A percentile compares a stretch with the other conserved stretches of the same genome.
phyloP scores from a whole-genome alignment of 2,888 invertebrate species.

The Tridacna crocea region DNA sequence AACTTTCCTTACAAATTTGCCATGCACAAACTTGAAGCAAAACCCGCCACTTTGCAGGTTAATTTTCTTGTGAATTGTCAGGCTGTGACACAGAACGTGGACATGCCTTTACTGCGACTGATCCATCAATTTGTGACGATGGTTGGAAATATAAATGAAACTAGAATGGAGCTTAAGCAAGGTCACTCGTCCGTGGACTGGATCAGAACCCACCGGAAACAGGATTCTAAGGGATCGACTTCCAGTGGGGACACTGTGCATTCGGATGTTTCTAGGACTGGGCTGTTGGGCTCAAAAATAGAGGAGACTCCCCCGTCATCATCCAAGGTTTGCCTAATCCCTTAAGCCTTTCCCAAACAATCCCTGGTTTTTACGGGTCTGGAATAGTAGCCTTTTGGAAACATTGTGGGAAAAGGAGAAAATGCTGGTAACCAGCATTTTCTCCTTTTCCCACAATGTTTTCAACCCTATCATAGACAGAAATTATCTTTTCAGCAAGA shows the following conservation, averaged over 20 bases:
- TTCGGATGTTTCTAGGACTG: slow-evolving; percentile 69
- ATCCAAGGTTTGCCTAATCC: slow-evolving; percentile 32
- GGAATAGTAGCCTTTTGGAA: too few relatives aligned
- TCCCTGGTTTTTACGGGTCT: too few relatives aligned
- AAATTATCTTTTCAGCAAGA: too few relatives aligned
- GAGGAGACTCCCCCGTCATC: slow-evolving; percentile 38
- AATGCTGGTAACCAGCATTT: too few relatives aligned
- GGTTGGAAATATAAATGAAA: slow-evolving; percentile 98
- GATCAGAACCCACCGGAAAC: slow-evolving; percentile 81
- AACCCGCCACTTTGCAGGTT: slow-evolving; percentile 92
- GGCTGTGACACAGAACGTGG: slow-evolving; percentile 96
- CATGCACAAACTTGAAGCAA: slow-evolving; percentile 84
- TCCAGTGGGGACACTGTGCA: slow-evolving; percentile 80
- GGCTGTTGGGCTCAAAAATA: slow-evolving; percentile 13
- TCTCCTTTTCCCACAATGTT: too few relatives aligned
- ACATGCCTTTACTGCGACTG: slow-evolving; percentile 96
- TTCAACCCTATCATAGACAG: too few relatives aligned
- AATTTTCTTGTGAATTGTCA: slow-evolving; percentile 95
- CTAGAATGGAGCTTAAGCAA: slow-evolving; percentile 94
- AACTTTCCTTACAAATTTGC: slow-evolving; percentile 75
- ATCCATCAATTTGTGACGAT: slow-evolving; percentile 98
- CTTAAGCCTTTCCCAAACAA: neutral
- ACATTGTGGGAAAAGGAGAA: too few relatives aligned
- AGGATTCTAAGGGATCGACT: slow-evolving; percentile 81
- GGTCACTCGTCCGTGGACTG: slow-evolving; percentile 85